Evolutionary conservation across 2,113 vertebrate species (phyloP).

Genomic region (Passer domesticus): DNA sequence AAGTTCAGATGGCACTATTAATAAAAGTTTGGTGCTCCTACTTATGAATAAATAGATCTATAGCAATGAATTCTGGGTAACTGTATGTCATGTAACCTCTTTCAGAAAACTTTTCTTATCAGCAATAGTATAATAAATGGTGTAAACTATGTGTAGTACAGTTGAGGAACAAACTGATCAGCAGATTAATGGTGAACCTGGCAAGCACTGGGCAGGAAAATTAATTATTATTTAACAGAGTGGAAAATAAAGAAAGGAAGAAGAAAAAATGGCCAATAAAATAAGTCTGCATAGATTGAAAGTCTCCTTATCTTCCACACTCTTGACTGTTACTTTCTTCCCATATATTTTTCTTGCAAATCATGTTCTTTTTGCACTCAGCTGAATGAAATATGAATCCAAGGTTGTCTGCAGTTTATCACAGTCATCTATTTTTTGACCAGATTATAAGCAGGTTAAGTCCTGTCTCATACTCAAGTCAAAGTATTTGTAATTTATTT

Average conservation of each 20-base stretch:
- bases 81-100: background rate
- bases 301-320: background rate
- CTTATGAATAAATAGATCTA: background rate
- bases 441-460: background rate
- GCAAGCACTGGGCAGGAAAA: background rate
- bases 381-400: background rate
- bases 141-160: background rate
- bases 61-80: background rate
- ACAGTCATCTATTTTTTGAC: background rate
- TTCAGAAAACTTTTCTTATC: background rate
- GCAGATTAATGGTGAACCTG: background rate
- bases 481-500: background rate
- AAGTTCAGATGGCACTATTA: background rate
- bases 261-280: background rate
- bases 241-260: background rate
- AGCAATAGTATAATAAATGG: background rate
- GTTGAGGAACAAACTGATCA: background rate
- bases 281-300: background rate
- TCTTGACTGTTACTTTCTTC: background rate
- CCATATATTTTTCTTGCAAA: background rate
- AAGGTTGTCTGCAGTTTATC: background rate
- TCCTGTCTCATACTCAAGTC: background rate
- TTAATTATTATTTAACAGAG: background rate
- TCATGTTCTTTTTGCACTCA: background rate
- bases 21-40: background rate